Base-by-base conservation (phyloP, 2,113 vertebrate species). In the Lamprotornis superbus region DNA sequence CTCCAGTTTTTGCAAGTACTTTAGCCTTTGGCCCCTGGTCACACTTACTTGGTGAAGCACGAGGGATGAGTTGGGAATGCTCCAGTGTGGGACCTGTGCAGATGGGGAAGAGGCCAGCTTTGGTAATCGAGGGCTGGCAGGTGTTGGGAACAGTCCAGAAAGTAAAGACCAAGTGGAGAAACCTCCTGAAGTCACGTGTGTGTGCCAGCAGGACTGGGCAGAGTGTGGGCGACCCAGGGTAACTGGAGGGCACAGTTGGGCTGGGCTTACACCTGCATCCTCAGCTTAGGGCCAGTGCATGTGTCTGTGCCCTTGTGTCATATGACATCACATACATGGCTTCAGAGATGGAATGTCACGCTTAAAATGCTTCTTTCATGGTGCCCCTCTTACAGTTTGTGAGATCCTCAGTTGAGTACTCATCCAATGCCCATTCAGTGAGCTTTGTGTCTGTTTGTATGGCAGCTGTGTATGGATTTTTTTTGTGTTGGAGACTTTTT, bases 401-500 rank as follows among this genome's bases (percentile, higher is more conserved):
- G 78, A 81, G 77, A 57, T 73, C 28, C 68, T 95, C 71, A 87
- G 90, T 52, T 76, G 82, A 89, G 55, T 77, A 42, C 68, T 83
- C 59, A 44, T 81, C 67, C 87, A 67, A 18, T n/a, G 65, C 63
- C 77, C 44, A 20, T 90, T 68, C 77, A 42, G 9, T 18, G 65
- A 93, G 47, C 75, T 83, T 87, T 95, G 69, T 46, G 11, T 92
- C 78, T 90, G 69, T 96, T 96, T 28, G 64, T 95, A 86, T 59
- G 59, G 63, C 96, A 84, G 52, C 56, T 2, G 27, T 87, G 30
- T 92, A 60, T 2, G 46, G 91, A 79, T 14, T 90, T 89, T 37
- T 89, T 85, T 70, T 96, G 90, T 60, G 55, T 97, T 86, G 89
- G 71, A 96, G 75, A 57, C n/a, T 40, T 94, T 94, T 92, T 83